These are phyloP conservation scores for Neosalanx taihuensis DNA, from an alignment of 2,797 vertebrate species.

Conservation along the genomic window DNA sequence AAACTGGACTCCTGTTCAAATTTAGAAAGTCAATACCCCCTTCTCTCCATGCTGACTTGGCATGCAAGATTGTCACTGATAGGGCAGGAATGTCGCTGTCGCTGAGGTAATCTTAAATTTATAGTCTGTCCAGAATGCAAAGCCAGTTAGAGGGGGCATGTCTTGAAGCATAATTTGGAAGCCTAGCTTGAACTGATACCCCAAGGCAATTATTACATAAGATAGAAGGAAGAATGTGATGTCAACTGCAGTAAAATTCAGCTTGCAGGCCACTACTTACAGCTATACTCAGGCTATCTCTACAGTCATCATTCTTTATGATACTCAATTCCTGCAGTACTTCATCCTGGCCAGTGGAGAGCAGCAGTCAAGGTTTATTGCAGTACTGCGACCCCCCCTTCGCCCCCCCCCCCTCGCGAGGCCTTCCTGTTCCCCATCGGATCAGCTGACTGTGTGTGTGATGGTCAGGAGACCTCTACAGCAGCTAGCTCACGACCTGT, in stretches of 20 bases:
- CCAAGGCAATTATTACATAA: too few relatives aligned
- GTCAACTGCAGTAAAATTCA: too few relatives aligned
- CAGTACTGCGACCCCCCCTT: not conserved
- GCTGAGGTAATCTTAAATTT: conserved; percentile 24
- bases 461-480: conserved; percentile 64
- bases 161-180: not conserved
- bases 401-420: conserved; percentile 13
- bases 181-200: too few relatives aligned
- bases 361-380: conserved; percentile 36
- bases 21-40: conserved; percentile 62
- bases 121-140: not conserved
- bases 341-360: conserved; percentile 28
- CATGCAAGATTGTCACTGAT: conserved; percentile 47
- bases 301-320: not conserved
- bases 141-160: not conserved
- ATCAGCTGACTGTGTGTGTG: conserved; percentile 75
- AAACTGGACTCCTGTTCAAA: conserved; percentile 75
- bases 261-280: too few relatives aligned
- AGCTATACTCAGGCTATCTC: too few relatives aligned
- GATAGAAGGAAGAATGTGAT: too few relatives aligned
- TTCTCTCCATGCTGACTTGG: conserved; percentile 65
- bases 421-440: conserved; percentile 59
- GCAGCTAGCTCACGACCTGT: conserved; percentile 32
- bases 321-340: conserved; percentile 29
- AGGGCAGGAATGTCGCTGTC: conserved; percentile 41